Conservation (phyloP, 2,888 invertebrate species). For the Drosophila seclusa region DNA sequence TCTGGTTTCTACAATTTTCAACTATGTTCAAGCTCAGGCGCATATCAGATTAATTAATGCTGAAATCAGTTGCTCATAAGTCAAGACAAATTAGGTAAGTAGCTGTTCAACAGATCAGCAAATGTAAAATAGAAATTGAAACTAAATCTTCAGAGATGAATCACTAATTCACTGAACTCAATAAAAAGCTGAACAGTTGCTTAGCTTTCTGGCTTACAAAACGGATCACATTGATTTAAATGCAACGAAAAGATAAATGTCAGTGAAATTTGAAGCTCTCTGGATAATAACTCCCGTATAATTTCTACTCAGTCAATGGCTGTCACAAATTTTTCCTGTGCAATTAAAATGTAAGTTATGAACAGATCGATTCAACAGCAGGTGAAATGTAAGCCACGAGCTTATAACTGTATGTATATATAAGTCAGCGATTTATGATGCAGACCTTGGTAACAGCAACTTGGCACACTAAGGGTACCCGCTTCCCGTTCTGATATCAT, state of each 20-base stretch:
- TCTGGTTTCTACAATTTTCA: background rate
- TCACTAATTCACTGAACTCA: conserved; percentile 8
- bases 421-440: conserved; percentile 55
- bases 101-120: conserved; percentile 20
- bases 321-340: conserved; percentile 42
- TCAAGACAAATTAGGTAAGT: conserved; percentile 26
- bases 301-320: conserved; percentile 36
- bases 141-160: conserved; percentile 4
- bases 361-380: conserved; percentile 43
- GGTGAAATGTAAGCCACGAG: conserved; percentile 66
- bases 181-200: conserved; percentile 4
- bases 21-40: background rate
- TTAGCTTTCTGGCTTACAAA: conserved; percentile 14
- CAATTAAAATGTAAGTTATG: conserved; percentile 66
- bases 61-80: conserved; percentile 20
- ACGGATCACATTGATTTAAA: background rate
- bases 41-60: conserved; percentile 28
- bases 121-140: conserved; percentile 9
- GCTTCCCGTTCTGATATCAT: conserved; percentile 22
- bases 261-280: conserved; percentile 44
- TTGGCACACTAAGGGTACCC: conserved; percentile 50
- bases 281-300: conserved; percentile 56
- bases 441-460: conserved; percentile 53
- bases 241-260: conserved; percentile 17
- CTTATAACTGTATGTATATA: conserved; percentile 1